Percentiles rank a stretch among this genome's conserved stretches.
Evolutionary conservation across 2,888 invertebrate genomes (phyloP).

Genomic region (Epistrophe grossulariae): DNA sequence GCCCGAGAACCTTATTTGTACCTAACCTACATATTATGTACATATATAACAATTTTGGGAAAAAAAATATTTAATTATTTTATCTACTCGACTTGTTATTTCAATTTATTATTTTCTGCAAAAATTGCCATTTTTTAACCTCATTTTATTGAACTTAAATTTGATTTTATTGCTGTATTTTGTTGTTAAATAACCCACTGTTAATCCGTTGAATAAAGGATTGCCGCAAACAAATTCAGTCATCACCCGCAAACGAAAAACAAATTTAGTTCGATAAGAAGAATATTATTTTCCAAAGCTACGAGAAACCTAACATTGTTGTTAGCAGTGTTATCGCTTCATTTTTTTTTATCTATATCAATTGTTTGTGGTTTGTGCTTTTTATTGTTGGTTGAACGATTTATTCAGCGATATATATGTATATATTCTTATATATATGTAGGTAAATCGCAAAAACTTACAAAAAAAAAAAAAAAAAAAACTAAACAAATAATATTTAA

Average conservation of each 20-base stretch:
- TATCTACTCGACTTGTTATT: too few species aligned
- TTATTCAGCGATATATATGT: conserved; percentile 52
- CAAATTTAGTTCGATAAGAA: conserved; percentile 50
- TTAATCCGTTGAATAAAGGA: conserved; percentile 10
- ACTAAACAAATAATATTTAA: neutral
- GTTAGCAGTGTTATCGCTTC: conserved; percentile 28
- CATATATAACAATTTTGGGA: too few species aligned
- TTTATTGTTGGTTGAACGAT: conserved; percentile 43
- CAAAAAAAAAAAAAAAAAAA: conserved; percentile 1
- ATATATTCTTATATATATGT: too few species aligned
- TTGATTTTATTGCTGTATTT: neutral
- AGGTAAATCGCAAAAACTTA: conserved; percentile 31
- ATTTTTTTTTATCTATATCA: conserved; percentile 26
- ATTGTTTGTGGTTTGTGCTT: conserved; percentile 53
- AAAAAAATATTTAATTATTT: too few species aligned
- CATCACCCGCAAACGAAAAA: conserved; percentile 25
- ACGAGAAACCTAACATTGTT: conserved; percentile 36
- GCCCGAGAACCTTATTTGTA: too few species aligned
- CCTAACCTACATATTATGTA: too few species aligned
- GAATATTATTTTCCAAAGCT: conserved; percentile 51
- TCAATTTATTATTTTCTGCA: too few species aligned
- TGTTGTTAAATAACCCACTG: neutral
- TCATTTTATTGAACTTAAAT: too few species aligned
- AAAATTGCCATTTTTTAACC: too few species aligned
- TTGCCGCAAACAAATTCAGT: conserved; percentile 26